Evolutionary conservation across 2,113 vertebrate species (phyloP).

Genomic region (Cygnus atratus): DNA sequence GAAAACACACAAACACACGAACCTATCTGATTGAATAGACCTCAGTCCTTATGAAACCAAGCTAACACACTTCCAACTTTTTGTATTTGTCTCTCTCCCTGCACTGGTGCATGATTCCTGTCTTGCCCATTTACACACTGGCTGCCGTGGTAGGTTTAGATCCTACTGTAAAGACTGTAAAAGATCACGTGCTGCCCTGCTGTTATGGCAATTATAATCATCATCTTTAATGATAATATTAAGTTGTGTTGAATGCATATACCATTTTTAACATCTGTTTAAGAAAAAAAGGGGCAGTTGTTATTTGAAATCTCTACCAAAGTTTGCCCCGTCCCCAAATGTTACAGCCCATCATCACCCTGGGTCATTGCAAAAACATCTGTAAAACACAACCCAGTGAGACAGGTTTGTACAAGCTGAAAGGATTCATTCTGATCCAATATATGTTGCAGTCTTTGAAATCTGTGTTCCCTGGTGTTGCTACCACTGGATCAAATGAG

Average conservation of each 20-base stretch:
- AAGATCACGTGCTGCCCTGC: not conserved
- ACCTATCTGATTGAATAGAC: not conserved
- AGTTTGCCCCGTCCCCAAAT: not conserved
- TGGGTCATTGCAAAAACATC: not conserved
- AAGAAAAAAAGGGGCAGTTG: not conserved
- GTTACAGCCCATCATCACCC: accelerated
- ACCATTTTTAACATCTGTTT: not conserved
- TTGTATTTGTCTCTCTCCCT: accelerated
- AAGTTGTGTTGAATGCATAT: not conserved
- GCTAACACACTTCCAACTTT: not conserved
- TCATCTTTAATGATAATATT: accelerated
- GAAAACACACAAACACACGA: too few species aligned
- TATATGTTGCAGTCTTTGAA: not conserved
- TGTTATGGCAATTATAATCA: not conserved
- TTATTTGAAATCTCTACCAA: not conserved
- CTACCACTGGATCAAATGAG: not conserved
- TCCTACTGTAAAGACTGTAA: not conserved
- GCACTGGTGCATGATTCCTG: accelerated
- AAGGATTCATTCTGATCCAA: not conserved
- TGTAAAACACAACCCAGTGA: not conserved
- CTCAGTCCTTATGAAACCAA: not conserved
- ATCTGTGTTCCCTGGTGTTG: not conserved
- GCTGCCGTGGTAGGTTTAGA: not conserved
- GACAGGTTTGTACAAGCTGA: not conserved
- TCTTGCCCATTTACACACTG: not conserved